Evolutionary conservation across 2,113 vertebrate genomes (phyloP).

Genomic region (Hippocampus comes): DNA sequence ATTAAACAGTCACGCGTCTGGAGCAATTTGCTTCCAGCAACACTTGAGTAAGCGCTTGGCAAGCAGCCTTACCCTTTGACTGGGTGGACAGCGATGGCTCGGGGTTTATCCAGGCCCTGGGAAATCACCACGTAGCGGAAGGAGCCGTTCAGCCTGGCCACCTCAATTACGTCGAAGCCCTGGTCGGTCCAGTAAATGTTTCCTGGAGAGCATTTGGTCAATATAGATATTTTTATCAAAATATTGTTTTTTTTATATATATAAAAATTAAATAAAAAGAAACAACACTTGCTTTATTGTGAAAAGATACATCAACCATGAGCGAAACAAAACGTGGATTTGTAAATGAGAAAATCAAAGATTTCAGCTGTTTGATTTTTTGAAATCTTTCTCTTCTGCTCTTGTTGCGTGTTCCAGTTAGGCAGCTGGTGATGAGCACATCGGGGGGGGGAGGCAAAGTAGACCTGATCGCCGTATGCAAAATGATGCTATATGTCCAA

Average conservation of each 20-base stretch:
- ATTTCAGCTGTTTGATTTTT: background rate
- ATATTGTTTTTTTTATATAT: background rate
- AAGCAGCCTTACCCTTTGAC: constrained; percentile 83
- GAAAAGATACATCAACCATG: background rate
- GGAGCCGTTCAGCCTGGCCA: constrained; percentile 93
- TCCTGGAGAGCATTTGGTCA: constrained; percentile 64
- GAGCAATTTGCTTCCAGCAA: background rate
- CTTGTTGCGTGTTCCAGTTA: background rate
- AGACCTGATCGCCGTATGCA: background rate
- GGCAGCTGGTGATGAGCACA: background rate
- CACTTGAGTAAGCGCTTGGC: too few relatives aligned
- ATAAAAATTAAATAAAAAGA: too few relatives aligned
- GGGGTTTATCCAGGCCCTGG: constrained; percentile 93
- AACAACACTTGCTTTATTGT: background rate
- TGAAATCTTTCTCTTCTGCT: too few relatives aligned
- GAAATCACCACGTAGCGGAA: constrained; percentile 97
- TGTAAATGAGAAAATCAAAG: background rate
- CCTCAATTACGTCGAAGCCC: constrained; percentile 96
- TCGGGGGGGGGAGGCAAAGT: background rate
- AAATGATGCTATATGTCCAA: background rate
- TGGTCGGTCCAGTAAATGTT: constrained; percentile 99
- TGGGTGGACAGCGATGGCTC: constrained; percentile 92
- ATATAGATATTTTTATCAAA: background rate
- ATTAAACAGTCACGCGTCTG: background rate
- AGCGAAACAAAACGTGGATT: background rate